Percentiles rank a stretch among this genome's conserved stretches.
These are phyloP conservation scores for Meriones psammophilus DNA, from an alignment of 2,797 vertebrate genomes.

Conservation along the genomic window DNA sequence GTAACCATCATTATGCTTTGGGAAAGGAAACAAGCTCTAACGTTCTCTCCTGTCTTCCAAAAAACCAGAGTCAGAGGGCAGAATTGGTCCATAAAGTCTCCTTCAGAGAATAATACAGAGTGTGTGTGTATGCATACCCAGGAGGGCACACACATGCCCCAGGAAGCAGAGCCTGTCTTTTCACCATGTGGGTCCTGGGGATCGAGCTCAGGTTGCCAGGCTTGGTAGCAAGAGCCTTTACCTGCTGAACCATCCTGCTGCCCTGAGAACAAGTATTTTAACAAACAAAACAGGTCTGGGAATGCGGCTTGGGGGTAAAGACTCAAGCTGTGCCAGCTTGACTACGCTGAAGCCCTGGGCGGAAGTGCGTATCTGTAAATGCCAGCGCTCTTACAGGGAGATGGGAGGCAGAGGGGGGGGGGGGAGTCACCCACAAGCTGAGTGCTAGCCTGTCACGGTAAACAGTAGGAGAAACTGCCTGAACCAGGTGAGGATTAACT, in stretches of 20 bases:
- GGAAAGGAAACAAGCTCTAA: slow-evolving; percentile 36
- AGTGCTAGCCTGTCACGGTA: accelerated
- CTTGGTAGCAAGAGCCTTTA: neutral
- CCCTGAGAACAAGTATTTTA: neutral
- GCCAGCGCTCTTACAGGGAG: neutral
- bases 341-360: neutral
- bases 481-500: neutral
- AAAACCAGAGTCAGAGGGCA: neutral
- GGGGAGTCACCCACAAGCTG: neutral
- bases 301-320: neutral
- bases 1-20: neutral
- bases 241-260: neutral
- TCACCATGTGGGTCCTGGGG: neutral
- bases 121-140: neutral
- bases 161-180: neutral
- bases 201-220: neutral
- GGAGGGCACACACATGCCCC: neutral
- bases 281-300: neutral
- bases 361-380: neutral
- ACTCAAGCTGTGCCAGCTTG: neutral
- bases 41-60: neutral
- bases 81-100: neutral
- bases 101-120: neutral
- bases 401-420: neutral
- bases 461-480: neutral